These are phyloP conservation scores for Stichodactyla helianthus DNA, from an alignment of 64 coral and sea anemone species.

Conservation along the genomic window DNA sequence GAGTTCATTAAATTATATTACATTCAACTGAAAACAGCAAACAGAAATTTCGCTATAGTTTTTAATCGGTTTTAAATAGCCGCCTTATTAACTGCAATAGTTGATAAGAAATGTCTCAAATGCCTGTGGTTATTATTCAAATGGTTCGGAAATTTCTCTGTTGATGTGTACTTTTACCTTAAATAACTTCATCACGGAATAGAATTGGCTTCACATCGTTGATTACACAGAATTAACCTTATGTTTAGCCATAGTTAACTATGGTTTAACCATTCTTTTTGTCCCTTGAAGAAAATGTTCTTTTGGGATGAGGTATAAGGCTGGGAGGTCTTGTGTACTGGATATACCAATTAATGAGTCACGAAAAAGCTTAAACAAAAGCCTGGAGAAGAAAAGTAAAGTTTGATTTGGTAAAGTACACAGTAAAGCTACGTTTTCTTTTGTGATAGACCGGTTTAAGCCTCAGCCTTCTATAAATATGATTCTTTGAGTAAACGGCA, in stretches of 20 bases:
- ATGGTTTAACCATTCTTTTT: too few species aligned
- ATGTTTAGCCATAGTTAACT: too few species aligned
- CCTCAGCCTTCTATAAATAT: too few species aligned
- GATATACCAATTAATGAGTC: not conserved
- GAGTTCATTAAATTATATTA: too few species aligned
- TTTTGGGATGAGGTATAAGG: too few species aligned
- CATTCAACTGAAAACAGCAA: not conserved
- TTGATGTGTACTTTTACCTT: not conserved
- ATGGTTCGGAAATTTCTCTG: not conserved
- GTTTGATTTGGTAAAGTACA: not conserved
- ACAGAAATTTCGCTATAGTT: not conserved
- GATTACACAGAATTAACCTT: too few species aligned
- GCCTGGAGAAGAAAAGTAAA: not conserved
- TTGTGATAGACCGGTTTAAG: not conserved
- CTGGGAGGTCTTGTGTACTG: too few species aligned
- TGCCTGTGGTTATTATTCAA: not conserved
- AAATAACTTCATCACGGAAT: not conserved
- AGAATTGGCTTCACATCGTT: not conserved
- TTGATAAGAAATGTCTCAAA: conserved; percentile 20
- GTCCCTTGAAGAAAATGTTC: too few species aligned
- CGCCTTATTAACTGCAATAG: not conserved
- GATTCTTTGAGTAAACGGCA: too few species aligned
- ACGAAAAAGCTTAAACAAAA: not conserved
- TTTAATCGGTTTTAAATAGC: not conserved
- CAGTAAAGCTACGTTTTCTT: not conserved